phyloP scores from a whole-genome alignment of 2,888 invertebrate species.

The Harpalus rufipes region DNA sequence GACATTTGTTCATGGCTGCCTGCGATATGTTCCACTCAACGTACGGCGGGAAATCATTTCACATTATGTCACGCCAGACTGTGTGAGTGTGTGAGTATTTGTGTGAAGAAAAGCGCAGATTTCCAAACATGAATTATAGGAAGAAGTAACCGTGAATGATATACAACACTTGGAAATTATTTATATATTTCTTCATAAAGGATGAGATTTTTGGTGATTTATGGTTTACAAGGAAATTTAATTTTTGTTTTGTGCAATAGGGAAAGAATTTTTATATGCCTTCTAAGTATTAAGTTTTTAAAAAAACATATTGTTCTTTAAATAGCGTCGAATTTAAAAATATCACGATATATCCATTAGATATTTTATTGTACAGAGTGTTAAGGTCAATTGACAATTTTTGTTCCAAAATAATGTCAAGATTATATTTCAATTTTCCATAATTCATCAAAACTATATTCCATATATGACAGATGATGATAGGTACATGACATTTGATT shows the following conservation, averaged over 20 bases:
- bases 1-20: slow-evolving; percentile 62
- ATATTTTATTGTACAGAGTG: too few relatives aligned
- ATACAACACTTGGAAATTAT: slow-evolving; percentile 2
- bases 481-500: too few relatives aligned
- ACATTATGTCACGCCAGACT: slow-evolving; percentile 57
- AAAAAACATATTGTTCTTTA: too few relatives aligned
- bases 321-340: too few relatives aligned
- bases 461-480: too few relatives aligned
- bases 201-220: not conserved
- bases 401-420: too few relatives aligned
- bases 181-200: slow-evolving; percentile 4
- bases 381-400: too few relatives aligned
- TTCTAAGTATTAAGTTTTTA: too few relatives aligned
- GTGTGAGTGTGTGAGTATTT: not conserved
- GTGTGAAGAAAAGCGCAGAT: not conserved
- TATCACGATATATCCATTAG: too few relatives aligned
- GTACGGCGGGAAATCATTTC: slow-evolving; percentile 64
- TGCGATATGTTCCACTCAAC: slow-evolving; percentile 61
- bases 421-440: too few relatives aligned
- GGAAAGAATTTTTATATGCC: too few relatives aligned
- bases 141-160: not conserved
- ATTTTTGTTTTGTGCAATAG: not conserved
- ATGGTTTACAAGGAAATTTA: not conserved
- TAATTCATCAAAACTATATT: too few relatives aligned
- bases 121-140: not conserved